Evolutionary conservation across 2,113 vertebrate genomes (phyloP), one percentile per base, ranked within the genome.

Genomic region (Macroglossus sobrinus): DNA sequence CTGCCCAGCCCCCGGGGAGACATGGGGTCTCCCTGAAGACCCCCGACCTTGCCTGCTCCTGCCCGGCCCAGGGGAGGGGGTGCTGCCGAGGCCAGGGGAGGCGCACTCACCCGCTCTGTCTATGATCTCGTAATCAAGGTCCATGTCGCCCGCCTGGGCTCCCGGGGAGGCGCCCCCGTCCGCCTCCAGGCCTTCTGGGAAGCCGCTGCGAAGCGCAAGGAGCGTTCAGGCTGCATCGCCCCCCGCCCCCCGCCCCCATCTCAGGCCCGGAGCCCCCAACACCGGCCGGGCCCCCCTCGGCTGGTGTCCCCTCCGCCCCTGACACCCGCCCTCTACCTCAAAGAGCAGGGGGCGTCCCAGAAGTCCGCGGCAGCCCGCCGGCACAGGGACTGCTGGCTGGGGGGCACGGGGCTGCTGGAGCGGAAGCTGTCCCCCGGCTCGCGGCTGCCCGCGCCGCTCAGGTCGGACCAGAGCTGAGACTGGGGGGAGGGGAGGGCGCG

Each of bases 371-470:
- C 8, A 16, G 84, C 72, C 53, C 97, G 98, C 75, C 94, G 97
- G 35, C 94, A 97, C 33, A 99, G 97, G 30, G 99, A 99, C 75
- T 98, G 98, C 16, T 98, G 95, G 93, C 99, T 97, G 50, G 99
- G 99, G 0, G 99, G 99, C 82, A 98, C 95, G 0, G 97, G 98
- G 13, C 98, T 97, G 84, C 97, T 97, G n/a, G 99, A 99, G 10
- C 96, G 97, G 78, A 99, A 89, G 61, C 98, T 99, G 69, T 93
- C 97, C 0, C 33, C 43, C 0, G 43, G 89, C 3, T 95, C 95
- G 0, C 98, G 92, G 94, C 97, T 98, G 79, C 24, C 84, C 0
- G 66, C 66, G 26, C 59, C 1, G 0, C 86, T 93, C 66, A 97
- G 82, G 79, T 97, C 94, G 0, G 92, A 93, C 95, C 93, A 96